Evolutionary conservation across 1,140 invertebrate genomes (phyloP).

Genomic region (Apis florea): DNA sequence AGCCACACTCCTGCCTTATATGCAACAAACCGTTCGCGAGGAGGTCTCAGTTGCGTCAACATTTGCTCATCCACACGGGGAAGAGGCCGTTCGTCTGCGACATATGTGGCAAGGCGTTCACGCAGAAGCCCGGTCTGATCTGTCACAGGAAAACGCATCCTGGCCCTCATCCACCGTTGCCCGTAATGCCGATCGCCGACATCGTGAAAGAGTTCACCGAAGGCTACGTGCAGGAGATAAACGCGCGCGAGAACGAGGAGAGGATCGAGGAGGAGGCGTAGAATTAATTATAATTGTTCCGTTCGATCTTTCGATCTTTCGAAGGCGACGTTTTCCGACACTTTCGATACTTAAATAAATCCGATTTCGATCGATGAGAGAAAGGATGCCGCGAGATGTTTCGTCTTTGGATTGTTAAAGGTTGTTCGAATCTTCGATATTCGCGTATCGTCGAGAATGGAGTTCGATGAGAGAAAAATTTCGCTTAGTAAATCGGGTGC

Average conservation of each 20-base stretch:
- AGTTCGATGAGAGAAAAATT: neutral
- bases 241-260: constrained; percentile 51
- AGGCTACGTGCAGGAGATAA: constrained; percentile 63
- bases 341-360: constrained; percentile 3
- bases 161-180: constrained; percentile 75
- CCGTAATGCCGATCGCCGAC: constrained; percentile 79
- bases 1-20: constrained; percentile 81
- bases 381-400: neutral
- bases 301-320: neutral
- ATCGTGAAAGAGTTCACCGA: constrained; percentile 78
- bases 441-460: neutral
- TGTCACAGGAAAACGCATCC: constrained; percentile 79
- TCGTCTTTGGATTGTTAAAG: neutral
- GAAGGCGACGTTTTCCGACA: too few relatives aligned
- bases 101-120: constrained; percentile 80
- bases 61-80: constrained; percentile 87
- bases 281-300: neutral
- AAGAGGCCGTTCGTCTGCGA: constrained; percentile 84
- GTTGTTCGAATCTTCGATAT: neutral
- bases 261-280: constrained; percentile 45
- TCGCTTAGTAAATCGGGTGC: neutral
- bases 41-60: constrained; percentile 86
- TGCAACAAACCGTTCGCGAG: constrained; percentile 83
- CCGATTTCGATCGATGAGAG: neutral
- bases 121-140: constrained; percentile 78